phyloP scores from a whole-genome alignment of 2,113 vertebrate species.

The Aleadryas rufinucha region DNA sequence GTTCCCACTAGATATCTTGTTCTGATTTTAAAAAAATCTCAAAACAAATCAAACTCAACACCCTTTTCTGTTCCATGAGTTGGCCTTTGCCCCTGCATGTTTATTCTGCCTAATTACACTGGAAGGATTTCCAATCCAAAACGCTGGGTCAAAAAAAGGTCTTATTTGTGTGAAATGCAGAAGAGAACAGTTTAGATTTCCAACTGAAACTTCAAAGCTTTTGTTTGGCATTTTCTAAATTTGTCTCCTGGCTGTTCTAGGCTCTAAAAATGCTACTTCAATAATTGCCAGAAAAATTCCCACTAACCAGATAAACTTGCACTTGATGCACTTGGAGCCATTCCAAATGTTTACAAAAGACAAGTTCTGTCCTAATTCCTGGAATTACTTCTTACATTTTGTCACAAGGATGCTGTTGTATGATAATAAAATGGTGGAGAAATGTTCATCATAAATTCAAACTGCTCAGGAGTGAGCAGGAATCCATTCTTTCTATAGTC shows the following conservation, averaged over 20 bases:
- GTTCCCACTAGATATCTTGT: not conserved
- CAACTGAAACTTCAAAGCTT: not conserved
- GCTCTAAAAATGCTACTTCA: not conserved
- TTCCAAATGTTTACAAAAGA: not conserved
- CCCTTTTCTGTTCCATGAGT: not conserved
- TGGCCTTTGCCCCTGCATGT: not conserved
- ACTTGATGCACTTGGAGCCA: not conserved
- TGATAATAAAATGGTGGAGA: not conserved
- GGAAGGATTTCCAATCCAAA: not conserved
- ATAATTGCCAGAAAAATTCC: not conserved
- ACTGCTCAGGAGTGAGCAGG: not conserved
- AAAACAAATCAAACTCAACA: not conserved
- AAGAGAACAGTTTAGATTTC: not conserved
- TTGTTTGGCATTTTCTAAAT: not conserved
- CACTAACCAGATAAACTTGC: not conserved
- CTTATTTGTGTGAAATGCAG: not conserved
- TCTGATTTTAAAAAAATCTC: not conserved
- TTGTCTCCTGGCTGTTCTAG: not conserved
- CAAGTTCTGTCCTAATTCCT: not conserved
- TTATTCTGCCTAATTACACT: not conserved
- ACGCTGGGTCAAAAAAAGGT: not conserved
- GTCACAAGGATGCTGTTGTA: not conserved
- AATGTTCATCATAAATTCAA: not conserved
- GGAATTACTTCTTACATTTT: not conserved
- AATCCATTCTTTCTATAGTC: not conserved